A percentile compares a stretch with the other conserved stretches of the same genome.
Evolutionary conservation across 2,797 vertebrate genomes (phyloP).

Genomic region (Trichosurus vulpecula): DNA sequence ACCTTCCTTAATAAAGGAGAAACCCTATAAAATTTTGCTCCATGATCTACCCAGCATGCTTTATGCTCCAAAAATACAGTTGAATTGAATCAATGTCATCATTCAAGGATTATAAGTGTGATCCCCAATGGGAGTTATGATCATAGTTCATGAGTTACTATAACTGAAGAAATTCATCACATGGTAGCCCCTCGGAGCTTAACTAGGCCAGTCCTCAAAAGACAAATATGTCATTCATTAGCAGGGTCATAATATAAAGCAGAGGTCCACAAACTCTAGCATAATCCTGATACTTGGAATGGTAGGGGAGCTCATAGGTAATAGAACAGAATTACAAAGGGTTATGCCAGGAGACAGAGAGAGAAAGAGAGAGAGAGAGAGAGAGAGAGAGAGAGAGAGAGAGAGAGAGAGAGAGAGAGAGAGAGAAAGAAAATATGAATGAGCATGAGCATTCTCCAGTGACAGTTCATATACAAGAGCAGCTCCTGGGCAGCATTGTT

Average conservation of each 20-base stretch:
- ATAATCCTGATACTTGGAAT: neutral
- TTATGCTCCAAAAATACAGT: neutral
- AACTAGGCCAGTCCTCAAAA: neutral
- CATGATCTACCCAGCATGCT: neutral
- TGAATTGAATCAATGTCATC: neutral
- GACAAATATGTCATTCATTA: neutral
- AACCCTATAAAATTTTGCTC: neutral
- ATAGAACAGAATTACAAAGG: neutral
- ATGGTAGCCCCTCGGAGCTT: neutral
- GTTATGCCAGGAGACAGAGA: too few species aligned
- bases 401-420: too few species aligned
- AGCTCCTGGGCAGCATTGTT: neutral
- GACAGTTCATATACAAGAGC: neutral
- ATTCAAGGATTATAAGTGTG: neutral
- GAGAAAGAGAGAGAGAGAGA: too few species aligned
- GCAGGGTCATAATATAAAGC: neutral
- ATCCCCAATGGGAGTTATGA: neutral
- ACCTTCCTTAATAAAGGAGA: slow-evolving; percentile 67
- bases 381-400: too few species aligned
- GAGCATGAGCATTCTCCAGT: neutral
- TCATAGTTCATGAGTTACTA: neutral
- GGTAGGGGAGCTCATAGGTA: neutral
- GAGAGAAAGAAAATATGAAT: too few species aligned
- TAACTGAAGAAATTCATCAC: neutral
- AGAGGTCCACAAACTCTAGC: neutral